A percentile compares a stretch with the other conserved stretches of the same genome.
phyloP scores from a whole-genome alignment of 1,140 invertebrate genomes.

The Scaptomyza graminum region DNA sequence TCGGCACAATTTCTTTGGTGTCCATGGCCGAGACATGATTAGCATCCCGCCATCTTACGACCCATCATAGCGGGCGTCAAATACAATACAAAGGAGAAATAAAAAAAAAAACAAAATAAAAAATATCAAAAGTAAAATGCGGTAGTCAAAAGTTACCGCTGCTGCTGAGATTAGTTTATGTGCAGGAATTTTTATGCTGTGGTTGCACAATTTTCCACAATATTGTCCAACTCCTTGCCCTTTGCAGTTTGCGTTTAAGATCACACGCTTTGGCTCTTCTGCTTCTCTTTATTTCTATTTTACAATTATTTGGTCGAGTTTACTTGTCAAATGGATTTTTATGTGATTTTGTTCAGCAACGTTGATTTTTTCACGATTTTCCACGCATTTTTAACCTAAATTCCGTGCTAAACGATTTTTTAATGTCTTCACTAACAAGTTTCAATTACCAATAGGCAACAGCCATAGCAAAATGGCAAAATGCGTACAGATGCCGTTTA shows the following conservation, averaged over 20 bases:
- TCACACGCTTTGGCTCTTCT: conserved; percentile 72
- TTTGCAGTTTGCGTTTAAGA: conserved; percentile 51
- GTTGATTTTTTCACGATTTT: conserved; percentile 70
- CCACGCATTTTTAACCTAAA: conserved; percentile 82
- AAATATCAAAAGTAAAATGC: conserved; percentile 42
- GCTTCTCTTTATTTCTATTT: conserved; percentile 20
- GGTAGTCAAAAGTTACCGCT: conserved; percentile 57
- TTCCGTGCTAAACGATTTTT: conserved; percentile 80
- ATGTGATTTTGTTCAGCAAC: conserved; percentile 22
- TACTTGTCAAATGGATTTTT: conserved; percentile 31
- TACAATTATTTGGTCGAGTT: conserved; percentile 11
- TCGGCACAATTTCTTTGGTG: conserved; percentile 70
- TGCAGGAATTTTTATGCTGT: conserved; percentile 79
- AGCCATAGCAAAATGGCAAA: conserved; percentile 46
- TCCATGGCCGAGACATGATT: conserved; percentile 46
- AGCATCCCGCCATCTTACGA: conserved; percentile 36
- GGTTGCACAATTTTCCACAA: conserved; percentile 73
- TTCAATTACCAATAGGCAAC: conserved; percentile 75
- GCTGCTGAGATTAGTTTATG: conserved; percentile 72
- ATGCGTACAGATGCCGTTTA: conserved; percentile 47
- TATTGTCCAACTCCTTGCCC: conserved; percentile 1
- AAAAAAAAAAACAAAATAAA: neutral
- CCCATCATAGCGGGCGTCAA: conserved; percentile 53
- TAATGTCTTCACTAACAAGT: conserved; percentile 82
- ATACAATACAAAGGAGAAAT: conserved; percentile 46